Evolutionary conservation across 2,113 vertebrate genomes (phyloP), one percentile per base, ranked within the genome.

Genomic region (Anhinga rufa): DNA sequence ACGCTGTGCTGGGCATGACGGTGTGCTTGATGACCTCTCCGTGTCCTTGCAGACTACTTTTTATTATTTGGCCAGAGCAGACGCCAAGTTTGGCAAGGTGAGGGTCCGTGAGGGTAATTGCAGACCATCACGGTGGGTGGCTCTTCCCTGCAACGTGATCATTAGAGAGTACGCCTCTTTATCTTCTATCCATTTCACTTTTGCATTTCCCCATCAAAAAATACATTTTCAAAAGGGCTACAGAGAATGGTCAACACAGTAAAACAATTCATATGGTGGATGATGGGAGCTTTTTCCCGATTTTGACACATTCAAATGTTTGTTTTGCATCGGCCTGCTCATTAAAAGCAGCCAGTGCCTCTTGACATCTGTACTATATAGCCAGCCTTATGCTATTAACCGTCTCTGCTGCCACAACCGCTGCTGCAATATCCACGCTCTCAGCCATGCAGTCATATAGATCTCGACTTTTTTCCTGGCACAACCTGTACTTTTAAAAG

Each of bases 1-100:
- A 0, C 0, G 24, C 12, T 5, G 31, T 44, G 76, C 46, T 13
- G 77, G 51, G 24, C 31, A 4, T 0, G 21, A 46, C 55, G 49
- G 9, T 16, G 51, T 3, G 2, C 29, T 32, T 2, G 13, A 16
- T 7, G 36, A 36, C 20, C 28, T 44, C 62, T 44, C 72, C 68
- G 9, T 46, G 12, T 15, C 62, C 77, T 58, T 29, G 4, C 84
- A 29, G 25, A 9, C 2, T 3, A 1, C 57, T 32, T 62, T 70
- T 31, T 15, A 5, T 25, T 2, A 12, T 14, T 18, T 49, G 51
- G 17, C 21, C 44, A 2, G 6, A 13, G 46, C 32, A 57, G 86
- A 48, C 31, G 13, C 26, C 0, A 17, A 14, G 12, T 42, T 46
- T 28, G 71, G 76, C 38, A 13, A 68, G 62, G 57, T 5, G 29